Evolutionary conservation across 2,888 invertebrate species (phyloP), one percentile per base, ranked within the genome.

Genomic region (Eupeodes latifasciatus): DNA sequence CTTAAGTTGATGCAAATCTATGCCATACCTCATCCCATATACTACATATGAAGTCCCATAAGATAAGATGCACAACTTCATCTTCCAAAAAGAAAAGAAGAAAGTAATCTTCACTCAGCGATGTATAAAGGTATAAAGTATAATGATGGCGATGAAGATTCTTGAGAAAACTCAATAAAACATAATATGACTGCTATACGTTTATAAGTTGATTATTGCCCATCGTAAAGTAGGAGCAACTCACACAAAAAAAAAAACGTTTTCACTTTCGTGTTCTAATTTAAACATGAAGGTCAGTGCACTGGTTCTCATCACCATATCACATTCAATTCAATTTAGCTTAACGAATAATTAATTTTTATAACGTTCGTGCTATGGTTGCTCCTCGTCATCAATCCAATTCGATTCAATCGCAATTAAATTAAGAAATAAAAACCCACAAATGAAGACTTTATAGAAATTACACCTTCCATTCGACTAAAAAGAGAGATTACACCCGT

Each of bases 191-290:
- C 40, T 40, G 40, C 40, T 40, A 6, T 40, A 40, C 5, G 40
- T 40, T 40, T 40, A 9, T 1, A 5, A 76, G 85, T 66, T 79
- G 78, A 85, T 3, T 27, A 27, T 89, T 89, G 69, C 16, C 66
- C 66, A 76, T 64, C 64, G 12, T 47, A 1, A 16, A 59, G 59
- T 27, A 27, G 14, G 27, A 0, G 9, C 16, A 19, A 9, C 27
- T 27, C 27, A 3, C 27, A 27, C 0, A 2, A 27, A 27, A 34
- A 51, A 51, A 49, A 57, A 40, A 12, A 55, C 49, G 71, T 85
- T 89, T 89, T 85, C 89, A 85, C 85, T 85, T 89, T 89, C 67
- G 79, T 85, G 84, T 85, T 89, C 89, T 82, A 82, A 82, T 85
- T 89, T 82, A 49, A 47, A 71, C 16, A 36, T 53, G 57, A 81